Evolutionary conservation across 1,140 invertebrate species (phyloP).

Genomic region (Tachypleus tridentatus): DNA sequence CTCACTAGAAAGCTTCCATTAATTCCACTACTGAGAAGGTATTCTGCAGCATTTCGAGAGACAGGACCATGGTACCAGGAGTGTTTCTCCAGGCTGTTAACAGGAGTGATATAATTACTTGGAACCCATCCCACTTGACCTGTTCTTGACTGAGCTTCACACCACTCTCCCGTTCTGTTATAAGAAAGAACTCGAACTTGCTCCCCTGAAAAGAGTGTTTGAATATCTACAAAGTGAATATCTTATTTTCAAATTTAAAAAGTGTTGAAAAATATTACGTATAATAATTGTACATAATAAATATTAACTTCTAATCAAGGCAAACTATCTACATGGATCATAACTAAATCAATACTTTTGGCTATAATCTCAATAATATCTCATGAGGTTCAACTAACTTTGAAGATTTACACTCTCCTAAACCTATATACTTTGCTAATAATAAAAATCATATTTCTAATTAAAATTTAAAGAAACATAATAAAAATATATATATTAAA

Average conservation of each 20-base stretch:
- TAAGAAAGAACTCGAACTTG: slow-evolving; percentile 94
- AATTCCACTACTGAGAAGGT: slow-evolving; percentile 93
- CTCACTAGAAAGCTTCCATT: slow-evolving; percentile 97
- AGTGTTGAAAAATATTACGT: neutral
- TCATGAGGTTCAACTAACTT: no score
- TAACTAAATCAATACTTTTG: no score
- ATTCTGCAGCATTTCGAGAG: slow-evolving; percentile 93
- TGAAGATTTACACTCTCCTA: no score
- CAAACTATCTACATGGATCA: no score
- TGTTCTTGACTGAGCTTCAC: slow-evolving; percentile 82
- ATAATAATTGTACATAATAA: no score
- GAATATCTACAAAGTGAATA: no score
- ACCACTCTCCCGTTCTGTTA: slow-evolving; percentile 99
- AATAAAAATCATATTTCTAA: no score
- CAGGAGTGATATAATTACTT: slow-evolving; percentile 93
- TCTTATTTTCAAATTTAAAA: slow-evolving; percentile 11
- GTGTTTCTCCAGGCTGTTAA: slow-evolving; percentile 96
- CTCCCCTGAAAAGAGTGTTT: slow-evolving; percentile 50
- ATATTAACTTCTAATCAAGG: no score
- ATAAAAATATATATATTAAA: no score
- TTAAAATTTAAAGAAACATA: no score
- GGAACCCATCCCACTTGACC: slow-evolving; percentile 96
- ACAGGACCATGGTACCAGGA: slow-evolving; percentile 97
- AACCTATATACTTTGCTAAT: no score
- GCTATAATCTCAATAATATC: no score